These are phyloP conservation scores for Hoplias malabaricus DNA, from an alignment of 2,113 vertebrate genomes.

Conservation along the genomic window DNA sequence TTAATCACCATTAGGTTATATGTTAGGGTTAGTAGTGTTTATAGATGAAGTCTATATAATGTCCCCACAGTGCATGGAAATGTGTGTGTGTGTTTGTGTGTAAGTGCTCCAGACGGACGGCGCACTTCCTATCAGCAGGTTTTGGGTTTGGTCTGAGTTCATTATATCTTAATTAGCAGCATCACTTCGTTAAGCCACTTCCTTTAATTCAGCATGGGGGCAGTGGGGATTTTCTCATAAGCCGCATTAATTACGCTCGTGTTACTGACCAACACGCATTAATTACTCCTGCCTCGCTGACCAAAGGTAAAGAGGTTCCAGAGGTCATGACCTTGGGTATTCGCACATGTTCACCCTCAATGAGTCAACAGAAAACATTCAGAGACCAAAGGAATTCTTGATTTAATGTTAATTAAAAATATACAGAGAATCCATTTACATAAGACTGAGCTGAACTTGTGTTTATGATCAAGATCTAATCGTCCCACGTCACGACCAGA, in stretches of 20 bases:
- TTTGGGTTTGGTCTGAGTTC: conserved; percentile 36
- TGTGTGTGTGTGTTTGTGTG: conserved; percentile 24
- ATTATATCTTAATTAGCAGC: conserved; percentile 43
- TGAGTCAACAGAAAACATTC: neutral
- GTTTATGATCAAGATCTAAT: no score
- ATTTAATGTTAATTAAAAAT: no score
- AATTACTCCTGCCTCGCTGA: neutral
- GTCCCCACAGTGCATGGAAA: no score
- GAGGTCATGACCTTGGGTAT: neutral
- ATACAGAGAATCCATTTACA: no score
- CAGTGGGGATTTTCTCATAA: conserved; percentile 27
- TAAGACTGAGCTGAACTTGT: no score
- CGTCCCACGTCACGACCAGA: no score
- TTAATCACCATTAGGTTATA: no score
- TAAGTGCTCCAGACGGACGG: conserved; percentile 13
- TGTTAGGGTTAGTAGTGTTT: no score
- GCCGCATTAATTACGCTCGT: conserved; percentile 20
- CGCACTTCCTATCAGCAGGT: conserved; percentile 36
- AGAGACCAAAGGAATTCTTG: neutral
- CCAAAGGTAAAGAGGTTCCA: neutral
- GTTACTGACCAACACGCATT: neutral
- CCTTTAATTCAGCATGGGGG: conserved; percentile 20
- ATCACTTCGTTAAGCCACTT: conserved; percentile 32
- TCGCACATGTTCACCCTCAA: neutral
- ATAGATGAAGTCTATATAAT: no score